phyloP scores from a whole-genome alignment of 2,888 invertebrate genomes.

The Polymixis flavicincta region DNA sequence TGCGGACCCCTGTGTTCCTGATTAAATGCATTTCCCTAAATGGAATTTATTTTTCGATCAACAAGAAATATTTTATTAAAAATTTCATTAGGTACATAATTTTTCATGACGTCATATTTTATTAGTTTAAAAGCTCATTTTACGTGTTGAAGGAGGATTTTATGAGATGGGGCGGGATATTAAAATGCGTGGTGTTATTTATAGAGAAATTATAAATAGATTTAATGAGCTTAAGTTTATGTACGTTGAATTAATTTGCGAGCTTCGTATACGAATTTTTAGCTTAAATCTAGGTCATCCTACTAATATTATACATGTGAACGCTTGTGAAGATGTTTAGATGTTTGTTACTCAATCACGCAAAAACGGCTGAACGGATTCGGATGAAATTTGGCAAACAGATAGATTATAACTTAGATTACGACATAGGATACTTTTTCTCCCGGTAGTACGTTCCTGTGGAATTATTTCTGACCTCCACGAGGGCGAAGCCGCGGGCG shows the following conservation, averaged over 20 bases:
- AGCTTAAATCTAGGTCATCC: slow-evolving; percentile 7
- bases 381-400: no score
- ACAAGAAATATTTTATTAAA: slow-evolving; percentile 75
- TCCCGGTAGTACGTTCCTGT: no score
- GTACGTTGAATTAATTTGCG: slow-evolving; percentile 17
- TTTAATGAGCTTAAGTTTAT: slow-evolving; percentile 37
- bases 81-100: slow-evolving; percentile 73
- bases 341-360: no score
- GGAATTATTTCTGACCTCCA: no score
- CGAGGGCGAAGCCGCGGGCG: no score
- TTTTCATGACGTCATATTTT: slow-evolving; percentile 64
- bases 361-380: no score
- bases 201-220: slow-evolving; percentile 46
- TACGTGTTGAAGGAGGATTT: slow-evolving; percentile 47
- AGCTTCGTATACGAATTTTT: slow-evolving; percentile 2
- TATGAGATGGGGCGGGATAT: slow-evolving; percentile 51
- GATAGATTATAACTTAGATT: no score
- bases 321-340: no score
- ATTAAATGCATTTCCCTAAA: slow-evolving; percentile 83
- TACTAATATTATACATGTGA: no score
- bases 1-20: slow-evolving; percentile 73
- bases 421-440: no score
- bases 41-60: slow-evolving; percentile 80
- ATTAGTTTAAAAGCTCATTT: slow-evolving; percentile 62
- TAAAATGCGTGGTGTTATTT: slow-evolving; percentile 40